phyloP scores from a whole-genome alignment of 2,888 invertebrate genomes.

The Endomychus coccineus region DNA sequence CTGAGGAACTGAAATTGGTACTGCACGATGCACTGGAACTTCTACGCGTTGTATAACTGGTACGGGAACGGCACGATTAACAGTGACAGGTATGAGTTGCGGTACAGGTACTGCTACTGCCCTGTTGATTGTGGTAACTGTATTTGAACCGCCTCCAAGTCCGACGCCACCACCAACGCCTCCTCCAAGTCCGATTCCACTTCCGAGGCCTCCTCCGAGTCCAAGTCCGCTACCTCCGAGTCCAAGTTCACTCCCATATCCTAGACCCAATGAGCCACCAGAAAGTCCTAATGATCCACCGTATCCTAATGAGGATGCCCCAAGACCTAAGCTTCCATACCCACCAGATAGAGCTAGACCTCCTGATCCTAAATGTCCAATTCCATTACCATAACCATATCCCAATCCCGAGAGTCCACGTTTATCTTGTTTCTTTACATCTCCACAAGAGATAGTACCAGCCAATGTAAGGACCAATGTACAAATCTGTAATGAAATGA shows the following conservation, averaged over 20 bases:
- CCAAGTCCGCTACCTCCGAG: constrained; percentile 20
- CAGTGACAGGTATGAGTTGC: no score
- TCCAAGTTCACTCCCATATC: constrained; percentile 21
- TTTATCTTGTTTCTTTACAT: no score
- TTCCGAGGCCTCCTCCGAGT: constrained; percentile 20
- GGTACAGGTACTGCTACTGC: constrained; percentile 50
- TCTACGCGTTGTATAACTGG: constrained; percentile 37
- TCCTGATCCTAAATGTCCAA: constrained; percentile 22
- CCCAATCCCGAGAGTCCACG: constrained; percentile 31
- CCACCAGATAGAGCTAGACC: constrained; percentile 18
- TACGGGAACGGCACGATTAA: no score
- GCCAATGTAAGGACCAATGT: no score
- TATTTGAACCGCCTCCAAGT: constrained; percentile 25
- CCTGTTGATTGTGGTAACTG: constrained; percentile 41
- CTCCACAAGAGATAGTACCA: no score
- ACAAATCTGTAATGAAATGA: no score
- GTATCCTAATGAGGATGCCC: constrained; percentile 18
- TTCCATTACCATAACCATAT: constrained; percentile 22
- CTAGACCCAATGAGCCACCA: constrained; percentile 20
- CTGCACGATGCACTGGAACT: constrained; percentile 14
- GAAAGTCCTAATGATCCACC: constrained; percentile 22
- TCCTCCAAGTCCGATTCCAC: constrained; percentile 16
- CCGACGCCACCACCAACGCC: constrained; percentile 19
- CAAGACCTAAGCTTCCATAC: constrained; percentile 20
- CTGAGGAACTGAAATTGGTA: constrained; percentile 14